Evolutionary conservation across 2,797 vertebrate species (phyloP).

Genomic region (Gymnocypris eckloni): DNA sequence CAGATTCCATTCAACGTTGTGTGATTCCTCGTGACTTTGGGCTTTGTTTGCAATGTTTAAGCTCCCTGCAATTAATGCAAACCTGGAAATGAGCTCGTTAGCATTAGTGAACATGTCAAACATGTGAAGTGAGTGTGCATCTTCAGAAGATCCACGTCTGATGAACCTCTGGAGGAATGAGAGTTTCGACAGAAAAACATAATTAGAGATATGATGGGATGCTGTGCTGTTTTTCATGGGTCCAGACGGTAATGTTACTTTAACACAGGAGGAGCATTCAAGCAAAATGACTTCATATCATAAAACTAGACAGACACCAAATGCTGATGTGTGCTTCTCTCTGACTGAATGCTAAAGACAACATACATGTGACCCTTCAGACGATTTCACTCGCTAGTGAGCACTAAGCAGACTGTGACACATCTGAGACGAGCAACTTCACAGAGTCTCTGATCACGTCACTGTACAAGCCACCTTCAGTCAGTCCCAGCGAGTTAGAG

Average conservation of each 20-base stretch:
- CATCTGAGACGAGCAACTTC: not conserved
- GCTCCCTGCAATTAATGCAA: not conserved
- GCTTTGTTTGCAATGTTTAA: not conserved
- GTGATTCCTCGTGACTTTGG: not conserved
- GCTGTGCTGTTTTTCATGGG: not conserved
- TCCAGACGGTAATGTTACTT: not conserved
- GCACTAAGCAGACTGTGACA: not conserved
- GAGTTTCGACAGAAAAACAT: not conserved
- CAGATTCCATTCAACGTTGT: not conserved
- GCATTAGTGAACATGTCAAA: not conserved
- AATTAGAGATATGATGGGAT: not conserved
- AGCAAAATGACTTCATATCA: not conserved
- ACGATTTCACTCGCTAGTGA: not conserved
- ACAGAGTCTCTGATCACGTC: not conserved
- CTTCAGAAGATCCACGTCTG: not conserved
- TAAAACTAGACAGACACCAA: not conserved
- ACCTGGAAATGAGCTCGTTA: not conserved
- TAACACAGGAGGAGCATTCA: not conserved
- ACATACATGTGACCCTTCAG: not conserved
- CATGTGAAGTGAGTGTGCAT: not conserved
- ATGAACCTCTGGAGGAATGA: not conserved
- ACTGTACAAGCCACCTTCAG: not conserved
- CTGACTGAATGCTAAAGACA: not conserved
- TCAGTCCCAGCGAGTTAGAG: not conserved
- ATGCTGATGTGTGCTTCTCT: not conserved